Base-by-base conservation (phyloP, 2,113 vertebrate genomes). In the Daboia siamensis region DNA sequence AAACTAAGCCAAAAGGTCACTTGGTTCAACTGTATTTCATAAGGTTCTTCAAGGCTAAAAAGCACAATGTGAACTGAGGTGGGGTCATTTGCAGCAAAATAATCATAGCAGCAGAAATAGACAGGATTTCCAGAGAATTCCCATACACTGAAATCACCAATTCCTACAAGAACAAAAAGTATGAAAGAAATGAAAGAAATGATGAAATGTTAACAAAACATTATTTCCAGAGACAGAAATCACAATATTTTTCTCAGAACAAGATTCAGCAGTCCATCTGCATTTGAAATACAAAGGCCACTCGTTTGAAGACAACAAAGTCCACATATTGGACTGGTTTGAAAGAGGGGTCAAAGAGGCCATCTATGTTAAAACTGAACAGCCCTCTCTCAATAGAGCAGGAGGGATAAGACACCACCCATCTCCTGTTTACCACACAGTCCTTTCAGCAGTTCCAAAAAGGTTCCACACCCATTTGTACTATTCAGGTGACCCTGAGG, bases 101-200 rank as follows among this genome's bases (percentile, higher is more conserved):
- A 99, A 94, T 99, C 99, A 0, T 99, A 99, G 96, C 98, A 98
- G 97, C 99, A 99, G 97, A 98, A 98, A 95, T 99, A 99, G 3
- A 99, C 98, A 1, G 98, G 99, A 96, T 99, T 99, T 85, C 99
- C 99, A 23, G 99, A 99, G 93, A 99, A 99, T 95, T 99, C 99
- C 99, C 99, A 99, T 87, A 99, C 97, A 48, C 98, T 99, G 97
- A 99, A 99, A 87, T 99, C 99, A 1, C 99, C 99, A 91, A 99
- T 97, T 80, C 99, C 99, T 99, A 26, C 56, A 94, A 96, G 93
- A 94, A 64, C 17, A 24, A 86, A 90, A 90, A 9, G 52, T 21
- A 69, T 86, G 10, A 26, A 89, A 46, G 61, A 39, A 52, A 17
- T 12, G 12, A 57, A 39, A 85, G 15, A 90, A 61, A 13, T 56